Evolutionary conservation across 23 tunicate species (phyloP), one percentile per base, ranked within the genome.

Genomic region (Ciona savignyi): DNA sequence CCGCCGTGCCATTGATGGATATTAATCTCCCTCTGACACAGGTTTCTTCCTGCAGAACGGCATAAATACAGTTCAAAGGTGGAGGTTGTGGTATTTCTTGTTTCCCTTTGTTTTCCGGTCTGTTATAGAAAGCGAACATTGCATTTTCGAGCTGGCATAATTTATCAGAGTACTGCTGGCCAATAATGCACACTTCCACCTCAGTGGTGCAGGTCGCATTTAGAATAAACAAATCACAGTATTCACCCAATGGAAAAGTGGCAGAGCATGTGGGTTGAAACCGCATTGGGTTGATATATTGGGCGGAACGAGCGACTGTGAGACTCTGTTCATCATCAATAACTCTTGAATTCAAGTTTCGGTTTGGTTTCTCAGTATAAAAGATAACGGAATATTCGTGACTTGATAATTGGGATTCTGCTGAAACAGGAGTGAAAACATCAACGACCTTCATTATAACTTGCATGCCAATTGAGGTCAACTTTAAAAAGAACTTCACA

Each of bases 201-300:
- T 82, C 87, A 0, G 87, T 82, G 28, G 81, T 75, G 31, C 81
- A 82, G 0, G 76, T 62, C 31, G 76, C 87, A 9, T 75, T 75
- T 62, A 82, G 29, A 25, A 82, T 65, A 69, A 51, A 82, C 61
- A 82, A 68, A 19, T 75, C 70, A 60, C 81, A 82, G 33, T 34
- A 27, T 29, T 82, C 87, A 21, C 60, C 71, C 4, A 31, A 31
- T 15, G 85, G 85, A 32, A 70, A 31, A 20, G 15, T 15, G 19
- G 20, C 61, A 35, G 64, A 65, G 2, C 23, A 23, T n/a, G n/a
- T n/a, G 1, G 85, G 85, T 35, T 81, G 85, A 66, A 29, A 29
- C n/a, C 27, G 32, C 48, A 73, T 68, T 0, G 85, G 78, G 62
- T 81, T 67, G 3, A n/a, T 25, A 68, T 2, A 61, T 1, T 30